Percentiles rank a stretch among this genome's conserved stretches.
Conservation (phyloP, 2,113 vertebrate genomes). For the Laticauda laticaudata region DNA sequence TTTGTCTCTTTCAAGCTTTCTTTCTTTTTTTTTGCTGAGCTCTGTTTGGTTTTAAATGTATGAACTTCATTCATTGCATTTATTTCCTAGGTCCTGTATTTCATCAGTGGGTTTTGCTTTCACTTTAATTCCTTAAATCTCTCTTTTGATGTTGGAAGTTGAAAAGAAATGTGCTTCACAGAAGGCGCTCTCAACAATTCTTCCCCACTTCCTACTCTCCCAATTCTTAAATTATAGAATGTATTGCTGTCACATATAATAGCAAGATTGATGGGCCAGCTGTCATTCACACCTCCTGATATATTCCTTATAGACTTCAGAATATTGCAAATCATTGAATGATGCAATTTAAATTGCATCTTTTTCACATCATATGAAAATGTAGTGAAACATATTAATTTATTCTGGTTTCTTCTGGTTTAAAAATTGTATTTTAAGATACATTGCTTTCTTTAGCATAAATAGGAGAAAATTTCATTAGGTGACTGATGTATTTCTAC, state of each 20-base stretch:
- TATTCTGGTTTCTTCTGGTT: not conserved
- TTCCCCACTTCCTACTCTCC: not conserved
- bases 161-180: slow-evolving; percentile 21
- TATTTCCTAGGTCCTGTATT: slow-evolving; percentile 8
- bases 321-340: not conserved
- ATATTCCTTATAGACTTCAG: not conserved
- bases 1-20: not conserved
- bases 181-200: not conserved
- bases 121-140: slow-evolving; percentile 17
- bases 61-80: not conserved
- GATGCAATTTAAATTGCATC: not conserved
- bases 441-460: not conserved
- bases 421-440: not conserved
- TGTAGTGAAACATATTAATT: not conserved
- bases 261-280: not conserved
- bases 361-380: not conserved
- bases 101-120: slow-evolving; percentile 8
- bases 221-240: not conserved
- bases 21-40: not conserved
- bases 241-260: not conserved
- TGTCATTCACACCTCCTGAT: slow-evolving; percentile 14
- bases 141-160: slow-evolving; percentile 25
- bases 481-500: not conserved
- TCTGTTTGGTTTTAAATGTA: not conserved
- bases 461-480: not conserved